These are phyloP conservation scores for Trachemys scripta DNA, from an alignment of 2,113 vertebrate genomes.

Conservation along the genomic window DNA sequence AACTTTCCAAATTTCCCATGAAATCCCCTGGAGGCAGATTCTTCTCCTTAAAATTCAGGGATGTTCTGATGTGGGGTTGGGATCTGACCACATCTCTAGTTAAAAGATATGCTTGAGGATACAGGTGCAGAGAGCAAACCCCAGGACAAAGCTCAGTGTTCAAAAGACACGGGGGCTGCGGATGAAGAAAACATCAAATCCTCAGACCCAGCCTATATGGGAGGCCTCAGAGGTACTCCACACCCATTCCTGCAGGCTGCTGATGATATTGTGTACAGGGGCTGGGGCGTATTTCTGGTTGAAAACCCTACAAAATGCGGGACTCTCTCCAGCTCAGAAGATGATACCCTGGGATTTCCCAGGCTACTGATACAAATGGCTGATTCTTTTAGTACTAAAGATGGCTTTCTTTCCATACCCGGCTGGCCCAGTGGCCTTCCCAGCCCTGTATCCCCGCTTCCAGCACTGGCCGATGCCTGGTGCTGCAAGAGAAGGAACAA, in stretches of 20 bases:
- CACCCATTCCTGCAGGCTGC: neutral
- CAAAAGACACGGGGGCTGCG: neutral
- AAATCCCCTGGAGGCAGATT: neutral
- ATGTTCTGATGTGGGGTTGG: neutral
- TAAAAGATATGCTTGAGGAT: slow-evolving; percentile 25
- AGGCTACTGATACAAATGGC: slow-evolving; percentile 50
- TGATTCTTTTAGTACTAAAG: slow-evolving; percentile 43
- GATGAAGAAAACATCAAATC: neutral
- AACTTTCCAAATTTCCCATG: too few species aligned
- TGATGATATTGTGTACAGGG: neutral
- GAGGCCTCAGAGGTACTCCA: neutral
- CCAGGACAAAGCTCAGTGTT: neutral
- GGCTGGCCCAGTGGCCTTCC: neutral
- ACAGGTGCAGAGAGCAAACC: neutral
- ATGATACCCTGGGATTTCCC: slow-evolving; percentile 49
- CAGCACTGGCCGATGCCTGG: neutral
- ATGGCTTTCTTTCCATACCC: neutral
- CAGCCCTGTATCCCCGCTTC: neutral
- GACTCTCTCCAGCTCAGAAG: slow-evolving; percentile 14
- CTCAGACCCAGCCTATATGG: neutral
- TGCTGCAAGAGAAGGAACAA: neutral
- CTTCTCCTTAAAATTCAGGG: neutral
- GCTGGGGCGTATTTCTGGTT: neutral
- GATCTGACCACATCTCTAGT: neutral
- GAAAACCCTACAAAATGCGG: neutral